Evolutionary conservation across 1,140 invertebrate genomes (phyloP), one percentile per base, ranked within the genome.

Genomic region (Papilio machaon): DNA sequence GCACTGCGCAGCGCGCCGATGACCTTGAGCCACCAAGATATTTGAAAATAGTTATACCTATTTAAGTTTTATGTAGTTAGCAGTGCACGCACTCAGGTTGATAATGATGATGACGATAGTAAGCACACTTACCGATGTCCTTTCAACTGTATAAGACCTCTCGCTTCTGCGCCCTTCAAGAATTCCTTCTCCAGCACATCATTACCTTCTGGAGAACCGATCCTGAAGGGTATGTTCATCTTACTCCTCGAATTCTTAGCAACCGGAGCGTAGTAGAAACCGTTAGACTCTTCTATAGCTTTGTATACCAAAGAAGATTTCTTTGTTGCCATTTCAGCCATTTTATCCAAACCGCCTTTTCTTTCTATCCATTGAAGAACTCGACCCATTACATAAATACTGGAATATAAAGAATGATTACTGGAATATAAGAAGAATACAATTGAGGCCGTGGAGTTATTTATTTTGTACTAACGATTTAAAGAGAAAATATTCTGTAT

Each of bases 171-270:
- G 82, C 97, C 97, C 64, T 97, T 95, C 30, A 99, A 87, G 87
- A 99, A 99, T 86, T 97, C 95, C 87, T 97, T 97, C 91, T 99
- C 99, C 43, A 99, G 91, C 1, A 96, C 95, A 79, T 98, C 98
- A 84, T 98, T 94, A 15, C 97, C 97, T 58, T 96, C 95, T 0
- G 87, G 84, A 1, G 89, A 89, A 43, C 96, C 96, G 88, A 99
- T 97, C 86, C 98, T 96, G 92, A 99, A 99, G 1, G 98, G 97
- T 23, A 99, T 96, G 90, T 99, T 99, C 96, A 99, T 99, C 54
- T 97, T 96, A 86, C 97, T 98, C 4, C 97, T 95, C 15, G 95
- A 95, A 77, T 96, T 94, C 79, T 93, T 87, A 17, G 96, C 95
- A 1, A 98, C 95, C 0, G 97, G 97, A 87, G 97, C 98, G 76